A percentile compares a stretch with the other conserved stretches of the same genome.
phyloP scores from a whole-genome alignment of 2,888 invertebrate species.

The Brachycybe producta region DNA sequence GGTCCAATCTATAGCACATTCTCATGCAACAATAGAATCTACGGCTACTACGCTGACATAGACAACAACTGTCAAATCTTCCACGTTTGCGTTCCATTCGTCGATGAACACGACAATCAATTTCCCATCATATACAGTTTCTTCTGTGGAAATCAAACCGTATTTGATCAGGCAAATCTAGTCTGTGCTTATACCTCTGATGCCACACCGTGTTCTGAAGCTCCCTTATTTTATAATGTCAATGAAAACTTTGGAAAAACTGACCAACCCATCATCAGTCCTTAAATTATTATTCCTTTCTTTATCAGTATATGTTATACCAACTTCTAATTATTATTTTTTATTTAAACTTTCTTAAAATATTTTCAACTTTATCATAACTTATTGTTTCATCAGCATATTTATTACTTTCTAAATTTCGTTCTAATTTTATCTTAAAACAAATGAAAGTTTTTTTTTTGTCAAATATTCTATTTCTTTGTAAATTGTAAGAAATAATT shows the following conservation, averaged over 20 bases:
- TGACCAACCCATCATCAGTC: slow-evolving; percentile 6
- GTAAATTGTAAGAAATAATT: too few species aligned
- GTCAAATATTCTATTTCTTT: too few species aligned
- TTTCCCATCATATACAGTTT: slow-evolving; percentile 20
- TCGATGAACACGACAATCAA: slow-evolving; percentile 1
- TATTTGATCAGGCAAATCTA: slow-evolving; percentile 25
- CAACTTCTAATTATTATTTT: too few species aligned
- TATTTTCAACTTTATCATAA: too few species aligned
- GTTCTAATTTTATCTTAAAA: too few species aligned
- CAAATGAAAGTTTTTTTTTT: too few species aligned
- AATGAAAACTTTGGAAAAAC: slow-evolving; percentile 24
- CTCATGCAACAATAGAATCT: slow-evolving; percentile 21
- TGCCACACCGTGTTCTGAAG: slow-evolving; percentile 23
- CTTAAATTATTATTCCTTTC: too few species aligned
- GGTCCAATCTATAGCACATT: slow-evolving; percentile 20
- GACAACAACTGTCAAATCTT: slow-evolving; percentile 15
- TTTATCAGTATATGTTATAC: too few species aligned
- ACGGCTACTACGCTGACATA: slow-evolving; percentile 16
- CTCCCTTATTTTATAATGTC: slow-evolving; percentile 22
- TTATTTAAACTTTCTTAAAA: too few species aligned
- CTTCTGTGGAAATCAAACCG: slow-evolving; percentile 25
- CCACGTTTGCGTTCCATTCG: slow-evolving; percentile 14
- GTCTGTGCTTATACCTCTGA: slow-evolving; percentile 23
- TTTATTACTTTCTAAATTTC: too few species aligned
- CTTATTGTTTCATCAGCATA: too few species aligned